Base-by-base conservation (phyloP, 2,888 invertebrate genomes). In the Xanthia icteritia region DNA sequence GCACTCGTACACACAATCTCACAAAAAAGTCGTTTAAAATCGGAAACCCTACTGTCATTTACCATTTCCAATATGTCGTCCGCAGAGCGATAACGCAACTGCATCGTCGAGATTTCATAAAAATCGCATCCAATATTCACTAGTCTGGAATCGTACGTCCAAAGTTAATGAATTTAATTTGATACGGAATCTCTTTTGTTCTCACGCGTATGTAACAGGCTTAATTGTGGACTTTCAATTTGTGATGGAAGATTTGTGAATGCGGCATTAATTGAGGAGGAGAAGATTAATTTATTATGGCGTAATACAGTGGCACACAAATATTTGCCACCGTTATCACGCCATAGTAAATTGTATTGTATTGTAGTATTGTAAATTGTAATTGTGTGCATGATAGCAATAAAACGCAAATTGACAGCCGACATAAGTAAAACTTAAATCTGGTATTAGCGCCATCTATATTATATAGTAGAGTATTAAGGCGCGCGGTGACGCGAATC, bases 151-250 rank as follows among this genome's bases (percentile, higher is more conserved):
- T 56, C 23, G 77, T 65, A 73, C 66, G 72, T 76, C 51, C 51
- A 68, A 83, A 83, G 72, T 70, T 77, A 81, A 87, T 81, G 58
- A 84, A 86, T 78, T 86, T 77, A 78, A 86, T 85, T 84, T 69
- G 82, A 71, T 56, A 75, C 74, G 74, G 76, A 81, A 36, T 75
- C 54, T 58, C 67, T 69, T 82, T 79, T 79, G 73, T 76, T 77
- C 60, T 15, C 27, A 45, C 60, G 31, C 60, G 73, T 83, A 45
- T 75, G 66, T 76, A 45, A 73, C 86, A 11, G 56, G 66, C 74
- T 85, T 78, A 81, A 86, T 84, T 77, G 70, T 81, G 77, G 81
- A 86, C 84, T 75, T 84, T 82, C 58, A 73, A 81, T 76, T 82
- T 82, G 71, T 8, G 48, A 69, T 58, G 61, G 13, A 60, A 78